Evolutionary conservation across 2,797 vertebrate genomes (phyloP).

Genomic region (Clarias platycephalus): DNA sequence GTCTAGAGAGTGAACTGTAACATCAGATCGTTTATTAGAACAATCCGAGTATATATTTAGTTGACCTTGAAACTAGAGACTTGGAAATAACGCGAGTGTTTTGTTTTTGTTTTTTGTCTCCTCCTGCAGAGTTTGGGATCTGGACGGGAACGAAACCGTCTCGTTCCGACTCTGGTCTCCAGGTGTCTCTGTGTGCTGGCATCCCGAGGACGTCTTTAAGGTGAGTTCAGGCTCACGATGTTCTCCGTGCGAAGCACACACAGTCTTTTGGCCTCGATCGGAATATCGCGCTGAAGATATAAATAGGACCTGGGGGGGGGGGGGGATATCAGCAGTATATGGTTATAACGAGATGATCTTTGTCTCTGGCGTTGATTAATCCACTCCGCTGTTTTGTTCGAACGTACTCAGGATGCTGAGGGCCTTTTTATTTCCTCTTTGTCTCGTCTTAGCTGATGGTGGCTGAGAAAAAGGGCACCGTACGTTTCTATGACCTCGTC

Average conservation of each 20-base stretch:
- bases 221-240: slow-evolving; percentile 62
- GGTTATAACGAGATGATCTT: background rate
- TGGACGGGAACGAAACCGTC: slow-evolving; percentile 86
- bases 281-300: background rate
- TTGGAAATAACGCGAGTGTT: background rate
- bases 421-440: background rate
- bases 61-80: background rate
- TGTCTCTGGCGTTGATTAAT: background rate
- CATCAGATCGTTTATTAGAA: background rate
- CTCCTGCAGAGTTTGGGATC: slow-evolving; percentile 86
- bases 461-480: slow-evolving; percentile 91
- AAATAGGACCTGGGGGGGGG: background rate
- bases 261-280: background rate
- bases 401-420: background rate
- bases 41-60: background rate
- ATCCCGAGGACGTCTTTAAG: slow-evolving; percentile 92
- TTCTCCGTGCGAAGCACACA: background rate
- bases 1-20: background rate
- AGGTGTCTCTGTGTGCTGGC: slow-evolving; percentile 96
- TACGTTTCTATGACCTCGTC: slow-evolving; percentile 92
- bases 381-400: too few relatives aligned
- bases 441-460: slow-evolving; percentile 85
- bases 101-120: background rate
- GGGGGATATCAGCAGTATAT: background rate
- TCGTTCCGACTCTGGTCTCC: slow-evolving; percentile 88